A percentile compares a stretch with the other conserved stretches of the same genome.
Evolutionary conservation across 2,888 invertebrate species (phyloP).

Genomic region (Noctua janthina): DNA sequence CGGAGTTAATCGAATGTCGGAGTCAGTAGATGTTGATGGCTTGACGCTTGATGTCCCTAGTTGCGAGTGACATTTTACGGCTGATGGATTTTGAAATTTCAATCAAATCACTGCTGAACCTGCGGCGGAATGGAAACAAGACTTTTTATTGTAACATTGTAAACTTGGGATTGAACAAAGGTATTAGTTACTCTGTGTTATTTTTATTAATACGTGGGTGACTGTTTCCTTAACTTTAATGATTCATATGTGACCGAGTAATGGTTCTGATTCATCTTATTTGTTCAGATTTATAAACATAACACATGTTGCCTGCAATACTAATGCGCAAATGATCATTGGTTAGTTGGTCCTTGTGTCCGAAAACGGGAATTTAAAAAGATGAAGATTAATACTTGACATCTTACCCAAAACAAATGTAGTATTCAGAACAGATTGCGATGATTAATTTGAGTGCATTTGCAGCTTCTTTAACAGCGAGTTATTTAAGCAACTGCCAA

Average conservation of each 20-base stretch:
- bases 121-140: not conserved
- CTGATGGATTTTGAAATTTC: slow-evolving; percentile 32
- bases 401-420: slow-evolving; percentile 9
- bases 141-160: not conserved
- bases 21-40: slow-evolving; percentile 44
- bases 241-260: slow-evolving; percentile 60
- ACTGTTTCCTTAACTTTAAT: slow-evolving; percentile 48
- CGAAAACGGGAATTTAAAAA: slow-evolving; percentile 10
- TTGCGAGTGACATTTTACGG: slow-evolving; percentile 1
- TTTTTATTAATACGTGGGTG: slow-evolving; percentile 40
- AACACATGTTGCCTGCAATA: slow-evolving; percentile 9
- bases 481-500: not conserved
- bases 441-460: slow-evolving; percentile 14
- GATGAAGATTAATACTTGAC: not conserved
- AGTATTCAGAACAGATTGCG: not conserved
- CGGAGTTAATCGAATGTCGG: slow-evolving; percentile 60
- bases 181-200: not conserved
- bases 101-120: slow-evolving; percentile 12
- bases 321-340: slow-evolving; percentile 17
- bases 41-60: slow-evolving; percentile 34
- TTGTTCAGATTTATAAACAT: slow-evolving; percentile 29
- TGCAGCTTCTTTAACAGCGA: slow-evolving; percentile 21
- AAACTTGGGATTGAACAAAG: slow-evolving; percentile 7
- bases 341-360: slow-evolving; percentile 7
- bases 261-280: slow-evolving; percentile 59